These are phyloP conservation scores for Trissonchulus sp. DNA, from an alignment of 2,888 invertebrate species.

Conservation along the genomic window DNA sequence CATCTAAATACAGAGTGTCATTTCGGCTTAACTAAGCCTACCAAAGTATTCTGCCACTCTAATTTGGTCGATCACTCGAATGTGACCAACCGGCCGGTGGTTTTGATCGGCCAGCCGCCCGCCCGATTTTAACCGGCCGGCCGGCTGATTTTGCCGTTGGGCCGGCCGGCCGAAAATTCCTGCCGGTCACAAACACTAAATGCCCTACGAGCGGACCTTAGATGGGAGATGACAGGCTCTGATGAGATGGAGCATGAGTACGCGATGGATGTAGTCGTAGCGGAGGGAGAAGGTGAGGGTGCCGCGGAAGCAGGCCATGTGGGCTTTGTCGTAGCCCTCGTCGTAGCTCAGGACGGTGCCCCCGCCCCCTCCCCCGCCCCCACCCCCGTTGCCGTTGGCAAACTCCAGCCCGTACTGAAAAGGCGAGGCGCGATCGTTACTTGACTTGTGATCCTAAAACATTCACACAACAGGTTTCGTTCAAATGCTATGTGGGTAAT, in stretches of 20 bases:
- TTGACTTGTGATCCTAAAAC: not conserved
- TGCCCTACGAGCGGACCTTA: too few species aligned
- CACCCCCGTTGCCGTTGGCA: not conserved
- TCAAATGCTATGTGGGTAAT: not conserved
- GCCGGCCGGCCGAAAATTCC: too few species aligned
- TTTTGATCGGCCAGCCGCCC: too few species aligned
- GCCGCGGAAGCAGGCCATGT: slow-evolving; percentile 64
- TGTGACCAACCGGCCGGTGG: too few species aligned
- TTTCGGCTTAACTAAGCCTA: too few species aligned
- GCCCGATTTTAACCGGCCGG: too few species aligned
- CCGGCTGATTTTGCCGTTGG: too few species aligned
- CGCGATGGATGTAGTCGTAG: slow-evolving; percentile 73
- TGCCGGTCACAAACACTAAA: too few species aligned
- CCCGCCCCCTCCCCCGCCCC: slow-evolving; percentile 10
- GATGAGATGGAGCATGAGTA: slow-evolving; percentile 60
- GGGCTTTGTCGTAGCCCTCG: slow-evolving; percentile 66
- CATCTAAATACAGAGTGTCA: too few species aligned
- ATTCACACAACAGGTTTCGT: not conserved
- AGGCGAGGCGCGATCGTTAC: not conserved
- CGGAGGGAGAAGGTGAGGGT: slow-evolving; percentile 73
- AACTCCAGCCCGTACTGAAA: not conserved
- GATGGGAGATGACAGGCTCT: slow-evolving; percentile 56
- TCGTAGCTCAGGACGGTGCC: slow-evolving; percentile 56
- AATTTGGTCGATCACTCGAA: too few species aligned
- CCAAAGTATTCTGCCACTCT: too few species aligned